Conservation (phyloP, 2,113 vertebrate species). For the Pelecanus crispus region DNA sequence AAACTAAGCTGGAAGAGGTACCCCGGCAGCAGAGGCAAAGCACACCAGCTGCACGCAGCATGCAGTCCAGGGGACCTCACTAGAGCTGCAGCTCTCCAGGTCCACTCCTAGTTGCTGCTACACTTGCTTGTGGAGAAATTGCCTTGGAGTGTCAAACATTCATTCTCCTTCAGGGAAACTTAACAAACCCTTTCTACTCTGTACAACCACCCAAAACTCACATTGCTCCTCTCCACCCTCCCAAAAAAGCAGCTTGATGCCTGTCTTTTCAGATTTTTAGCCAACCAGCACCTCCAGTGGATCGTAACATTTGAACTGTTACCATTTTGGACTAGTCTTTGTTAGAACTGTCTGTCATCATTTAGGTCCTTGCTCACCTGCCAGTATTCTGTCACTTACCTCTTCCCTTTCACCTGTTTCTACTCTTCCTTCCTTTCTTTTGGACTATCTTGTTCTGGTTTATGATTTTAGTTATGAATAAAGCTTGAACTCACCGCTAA, state of each 20-base stretch:
- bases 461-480: not conserved
- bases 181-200: not conserved
- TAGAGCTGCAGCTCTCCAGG: not conserved
- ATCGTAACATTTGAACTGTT: not conserved
- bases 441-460: not conserved
- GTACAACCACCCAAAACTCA: not conserved
- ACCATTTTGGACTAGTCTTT: not conserved
- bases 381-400: not conserved
- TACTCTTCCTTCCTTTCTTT: not conserved
- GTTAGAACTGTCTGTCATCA: not conserved
- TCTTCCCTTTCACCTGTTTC: not conserved
- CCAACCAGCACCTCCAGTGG: not conserved
- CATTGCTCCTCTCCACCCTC: not conserved
- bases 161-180: not conserved
- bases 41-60: accelerated
- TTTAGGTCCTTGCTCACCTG: not conserved
- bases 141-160: not conserved
- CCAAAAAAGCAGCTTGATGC: not conserved
- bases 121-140: not conserved
- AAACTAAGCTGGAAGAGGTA: not conserved
- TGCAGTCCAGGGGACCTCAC: not conserved
- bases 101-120: not conserved
- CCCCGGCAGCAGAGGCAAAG: not conserved
- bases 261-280: not conserved
- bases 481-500: not conserved